Conservation (phyloP, 2,888 invertebrate genomes). For the Panzeria rudis region DNA sequence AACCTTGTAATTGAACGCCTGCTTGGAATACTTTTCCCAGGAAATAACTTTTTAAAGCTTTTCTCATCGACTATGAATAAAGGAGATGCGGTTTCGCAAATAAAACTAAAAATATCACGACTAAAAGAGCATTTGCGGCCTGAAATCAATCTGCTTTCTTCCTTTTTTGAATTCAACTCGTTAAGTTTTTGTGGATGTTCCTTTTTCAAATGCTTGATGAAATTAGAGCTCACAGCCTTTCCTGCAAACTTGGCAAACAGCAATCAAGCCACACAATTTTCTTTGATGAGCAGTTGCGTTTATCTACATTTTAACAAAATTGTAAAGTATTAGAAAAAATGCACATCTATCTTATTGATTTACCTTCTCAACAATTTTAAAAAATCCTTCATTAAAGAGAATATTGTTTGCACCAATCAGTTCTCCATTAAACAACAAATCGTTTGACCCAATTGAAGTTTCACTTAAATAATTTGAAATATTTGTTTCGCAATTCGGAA, state of each 20-base stretch:
- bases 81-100: not conserved
- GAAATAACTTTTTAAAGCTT: slow-evolving; percentile 44
- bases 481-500: too few species aligned
- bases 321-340: too few species aligned
- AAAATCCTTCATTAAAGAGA: not conserved
- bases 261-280: slow-evolving; percentile 54
- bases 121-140: slow-evolving; percentile 12
- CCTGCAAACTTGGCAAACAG: slow-evolving; percentile 29
- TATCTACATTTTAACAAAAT: too few species aligned
- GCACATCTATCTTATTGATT: too few species aligned
- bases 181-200: slow-evolving; percentile 49
- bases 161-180: slow-evolving; percentile 19
- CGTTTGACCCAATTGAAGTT: not conserved
- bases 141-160: not conserved
- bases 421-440: not conserved
- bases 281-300: not conserved
- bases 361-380: not conserved
- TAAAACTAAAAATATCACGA: slow-evolving; percentile 25
- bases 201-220: slow-evolving; percentile 54
- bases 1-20: slow-evolving; percentile 41
- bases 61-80: slow-evolving; percentile 11
- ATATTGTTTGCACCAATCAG: not conserved
- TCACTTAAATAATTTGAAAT: too few species aligned
- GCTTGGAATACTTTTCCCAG: slow-evolving; percentile 21
- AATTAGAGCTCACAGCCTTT: slow-evolving; percentile 49